phyloP scores from a whole-genome alignment of 2,888 invertebrate species.

The Nomada goodeniana region DNA sequence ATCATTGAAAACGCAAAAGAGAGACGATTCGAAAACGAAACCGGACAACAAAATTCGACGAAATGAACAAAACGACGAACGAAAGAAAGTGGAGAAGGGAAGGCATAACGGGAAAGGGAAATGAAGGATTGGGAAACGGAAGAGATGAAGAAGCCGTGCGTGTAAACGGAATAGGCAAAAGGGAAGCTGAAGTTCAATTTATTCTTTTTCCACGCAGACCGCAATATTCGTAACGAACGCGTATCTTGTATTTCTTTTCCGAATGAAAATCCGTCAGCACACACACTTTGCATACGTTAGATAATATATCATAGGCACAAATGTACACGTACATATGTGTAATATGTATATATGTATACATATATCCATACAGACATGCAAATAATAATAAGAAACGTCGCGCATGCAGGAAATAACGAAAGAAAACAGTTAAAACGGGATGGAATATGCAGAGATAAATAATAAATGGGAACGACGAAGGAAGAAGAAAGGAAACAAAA shows the following conservation, averaged over 20 bases:
- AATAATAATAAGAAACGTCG: slow-evolving; percentile 30
- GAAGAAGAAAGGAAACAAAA: slow-evolving; percentile 33
- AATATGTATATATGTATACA: slow-evolving; percentile 18
- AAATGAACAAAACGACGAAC: neutral
- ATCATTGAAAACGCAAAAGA: slow-evolving; percentile 63
- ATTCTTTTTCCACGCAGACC: slow-evolving; percentile 28
- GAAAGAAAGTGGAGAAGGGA: slow-evolving; percentile 20
- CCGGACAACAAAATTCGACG: slow-evolving; percentile 20
- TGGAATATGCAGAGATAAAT: neutral
- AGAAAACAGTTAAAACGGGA: neutral
- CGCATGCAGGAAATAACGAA: slow-evolving; percentile 40
- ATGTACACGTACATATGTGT: slow-evolving; percentile 11
- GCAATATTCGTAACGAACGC: slow-evolving; percentile 8
- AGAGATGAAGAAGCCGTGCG: slow-evolving; percentile 43
- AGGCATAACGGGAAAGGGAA: slow-evolving; percentile 18
- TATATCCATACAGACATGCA: neutral
- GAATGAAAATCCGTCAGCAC: slow-evolving; percentile 40
- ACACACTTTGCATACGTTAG: slow-evolving; percentile 27
- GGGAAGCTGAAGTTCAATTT: slow-evolving; percentile 33
- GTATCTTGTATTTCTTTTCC: slow-evolving; percentile 17
- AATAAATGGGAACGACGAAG: slow-evolving; percentile 23
- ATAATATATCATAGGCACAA: slow-evolving; percentile 16
- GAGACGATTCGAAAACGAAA: slow-evolving; percentile 45
- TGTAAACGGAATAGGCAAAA: slow-evolving; percentile 49
- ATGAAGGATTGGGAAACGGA: neutral